A percentile compares a stretch with the other conserved stretches of the same genome.
phyloP scores from a whole-genome alignment of 2,888 invertebrate genomes.

The Rhabditoides inermis region DNA sequence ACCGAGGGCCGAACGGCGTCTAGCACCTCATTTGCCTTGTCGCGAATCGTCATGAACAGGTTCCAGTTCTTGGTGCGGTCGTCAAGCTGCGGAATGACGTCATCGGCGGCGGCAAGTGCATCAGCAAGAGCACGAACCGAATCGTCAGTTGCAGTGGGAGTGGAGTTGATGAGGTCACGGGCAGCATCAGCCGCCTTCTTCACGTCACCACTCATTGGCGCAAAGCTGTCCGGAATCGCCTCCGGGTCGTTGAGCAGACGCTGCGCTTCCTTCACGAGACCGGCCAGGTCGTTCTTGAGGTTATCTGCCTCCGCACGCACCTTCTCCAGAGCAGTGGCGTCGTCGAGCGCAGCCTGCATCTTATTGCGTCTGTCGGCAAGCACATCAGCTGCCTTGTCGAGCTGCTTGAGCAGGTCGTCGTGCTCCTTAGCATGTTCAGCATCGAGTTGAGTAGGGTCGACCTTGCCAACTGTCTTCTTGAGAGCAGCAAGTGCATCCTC shows the following conservation, averaged over 20 bases:
- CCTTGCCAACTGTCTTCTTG: no score
- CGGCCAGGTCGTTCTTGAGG: slow-evolving; percentile 2
- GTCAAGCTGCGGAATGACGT: slow-evolving; percentile 20
- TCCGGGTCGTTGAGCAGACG: slow-evolving; percentile 5
- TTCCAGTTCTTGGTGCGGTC: slow-evolving; percentile 23
- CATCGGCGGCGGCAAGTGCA: slow-evolving; percentile 16
- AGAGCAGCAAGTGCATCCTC: no score
- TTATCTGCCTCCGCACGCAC: slow-evolving; percentile 1
- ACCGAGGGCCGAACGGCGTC: slow-evolving; percentile 19
- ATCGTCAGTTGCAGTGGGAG: slow-evolving; percentile 13
- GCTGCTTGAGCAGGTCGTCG: background rate
- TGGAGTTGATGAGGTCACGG: slow-evolving; percentile 8
- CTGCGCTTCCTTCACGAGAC: slow-evolving; percentile 2
- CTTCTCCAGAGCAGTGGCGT: slow-evolving; percentile 2
- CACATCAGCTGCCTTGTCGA: background rate
- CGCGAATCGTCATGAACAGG: slow-evolving; percentile 27
- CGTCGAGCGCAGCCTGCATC: background rate
- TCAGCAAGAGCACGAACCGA: slow-evolving; percentile 13
- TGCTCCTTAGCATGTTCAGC: background rate
- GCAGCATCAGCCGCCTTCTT: slow-evolving; percentile 13
- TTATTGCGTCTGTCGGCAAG: background rate
- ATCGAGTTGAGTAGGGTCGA: no score
- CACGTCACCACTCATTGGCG: slow-evolving; percentile 3
- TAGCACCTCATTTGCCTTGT: slow-evolving; percentile 25
- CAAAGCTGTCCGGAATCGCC: slow-evolving; percentile 6